phyloP scores from a whole-genome alignment of 2,113 vertebrate genomes.

The Chaenogobius annularis region DNA sequence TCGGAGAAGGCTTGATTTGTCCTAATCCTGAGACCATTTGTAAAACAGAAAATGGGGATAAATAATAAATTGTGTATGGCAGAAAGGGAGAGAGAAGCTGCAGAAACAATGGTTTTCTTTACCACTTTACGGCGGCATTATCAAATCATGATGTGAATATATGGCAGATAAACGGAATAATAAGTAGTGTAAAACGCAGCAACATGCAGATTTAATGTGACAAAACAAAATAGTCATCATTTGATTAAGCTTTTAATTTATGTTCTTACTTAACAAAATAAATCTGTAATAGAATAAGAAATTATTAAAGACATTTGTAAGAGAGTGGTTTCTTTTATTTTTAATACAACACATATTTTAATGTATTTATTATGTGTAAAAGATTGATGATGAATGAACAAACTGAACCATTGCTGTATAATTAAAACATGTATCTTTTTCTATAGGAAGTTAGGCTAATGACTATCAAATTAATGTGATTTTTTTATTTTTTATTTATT shows the following conservation, averaged over 20 bases:
- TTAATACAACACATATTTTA: not conserved
- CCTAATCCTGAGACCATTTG: constrained; percentile 77
- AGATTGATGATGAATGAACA: not conserved
- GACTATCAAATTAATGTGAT: not conserved
- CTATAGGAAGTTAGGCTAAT: not conserved
- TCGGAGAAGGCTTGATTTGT: constrained; percentile 74
- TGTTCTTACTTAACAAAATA: constrained; percentile 22
- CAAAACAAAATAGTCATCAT: constrained; percentile 4
- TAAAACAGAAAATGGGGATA: constrained; percentile 73
- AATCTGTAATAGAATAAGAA: constrained; percentile 30
- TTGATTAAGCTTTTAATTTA: constrained; percentile 17
- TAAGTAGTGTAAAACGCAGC: constrained; percentile 19
- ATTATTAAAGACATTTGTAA: constrained; percentile 22
- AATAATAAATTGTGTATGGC: constrained; percentile 79
- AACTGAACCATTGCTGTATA: not conserved
- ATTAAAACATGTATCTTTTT: not conserved
- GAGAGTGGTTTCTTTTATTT: not conserved
- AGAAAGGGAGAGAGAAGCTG: constrained; percentile 63
- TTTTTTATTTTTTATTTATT: not conserved
- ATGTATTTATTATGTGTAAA: not conserved
- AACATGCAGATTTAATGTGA: constrained; percentile 5
- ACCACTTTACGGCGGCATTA: constrained; percentile 63
- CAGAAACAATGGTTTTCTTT: constrained; percentile 59
- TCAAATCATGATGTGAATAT: constrained; percentile 71
- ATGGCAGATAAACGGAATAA: constrained; percentile 44